Evolutionary conservation across 2,797 vertebrate species (phyloP).

Genomic region (Malacoctenus gilli): DNA sequence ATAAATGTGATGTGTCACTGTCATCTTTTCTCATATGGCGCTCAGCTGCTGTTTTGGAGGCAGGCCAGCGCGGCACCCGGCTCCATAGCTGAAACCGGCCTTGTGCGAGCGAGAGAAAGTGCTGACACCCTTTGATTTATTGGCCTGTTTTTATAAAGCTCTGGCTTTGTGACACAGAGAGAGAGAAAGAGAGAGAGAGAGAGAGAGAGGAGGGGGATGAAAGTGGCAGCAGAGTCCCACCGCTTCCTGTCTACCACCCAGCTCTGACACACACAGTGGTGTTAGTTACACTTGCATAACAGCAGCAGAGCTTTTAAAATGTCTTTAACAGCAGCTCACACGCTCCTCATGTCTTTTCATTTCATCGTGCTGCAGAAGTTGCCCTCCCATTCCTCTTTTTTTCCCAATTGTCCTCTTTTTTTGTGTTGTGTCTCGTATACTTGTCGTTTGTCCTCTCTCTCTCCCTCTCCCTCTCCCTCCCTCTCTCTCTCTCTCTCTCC

Average conservation of each 20-base stretch:
- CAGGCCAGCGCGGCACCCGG: conserved; percentile 18
- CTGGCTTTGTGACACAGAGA: conserved; percentile 26
- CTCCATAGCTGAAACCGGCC: conserved; percentile 11
- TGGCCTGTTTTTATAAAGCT: conserved; percentile 15
- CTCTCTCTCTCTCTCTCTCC: conserved; percentile 10
- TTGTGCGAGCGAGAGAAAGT: conserved; percentile 33
- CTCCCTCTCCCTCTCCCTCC: conserved; percentile 13
- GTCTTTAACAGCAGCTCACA: conserved; percentile 15
- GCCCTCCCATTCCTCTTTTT: too few species aligned
- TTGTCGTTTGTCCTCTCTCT: conserved; percentile 16
- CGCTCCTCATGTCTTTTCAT: conserved; percentile 14
- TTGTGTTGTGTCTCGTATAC: conserved; percentile 10
- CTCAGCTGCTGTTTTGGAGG: conserved; percentile 13
- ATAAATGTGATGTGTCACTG: conserved; percentile 39
- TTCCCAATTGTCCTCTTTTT: background rate
- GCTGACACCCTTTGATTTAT: conserved; percentile 51
- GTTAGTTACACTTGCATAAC: conserved; percentile 55
- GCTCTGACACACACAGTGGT: conserved; percentile 22
- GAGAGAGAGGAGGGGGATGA: conserved; percentile 21
- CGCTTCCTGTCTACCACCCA: conserved; percentile 55
- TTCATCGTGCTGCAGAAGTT: too few species aligned
- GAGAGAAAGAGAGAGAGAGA: conserved; percentile 12
- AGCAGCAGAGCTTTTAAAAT: conserved; percentile 35
- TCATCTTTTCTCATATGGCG: conserved; percentile 25
- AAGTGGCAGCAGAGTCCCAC: conserved; percentile 40